Conservation (phyloP, 2,888 invertebrate species). For the Myopa tessellatipennis region DNA sequence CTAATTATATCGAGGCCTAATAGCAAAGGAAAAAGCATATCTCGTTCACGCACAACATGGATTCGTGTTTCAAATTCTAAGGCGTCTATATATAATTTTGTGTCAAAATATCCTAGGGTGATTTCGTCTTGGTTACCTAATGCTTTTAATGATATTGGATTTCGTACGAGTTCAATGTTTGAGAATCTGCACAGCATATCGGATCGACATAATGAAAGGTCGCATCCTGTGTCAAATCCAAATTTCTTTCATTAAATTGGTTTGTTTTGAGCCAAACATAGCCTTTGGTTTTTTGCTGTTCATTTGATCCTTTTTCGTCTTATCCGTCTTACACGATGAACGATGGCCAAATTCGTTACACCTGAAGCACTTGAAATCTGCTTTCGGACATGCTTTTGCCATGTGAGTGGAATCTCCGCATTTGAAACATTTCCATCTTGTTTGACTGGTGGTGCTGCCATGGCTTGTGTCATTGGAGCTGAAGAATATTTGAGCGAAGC, state of each 20-base stretch:
- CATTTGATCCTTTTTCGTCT: background rate
- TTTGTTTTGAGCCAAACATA: conserved; percentile 1
- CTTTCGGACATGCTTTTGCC: background rate
- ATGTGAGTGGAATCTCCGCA: conserved; percentile 6
- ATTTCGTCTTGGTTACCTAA: conserved; percentile 29
- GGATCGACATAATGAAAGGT: conserved; percentile 23
- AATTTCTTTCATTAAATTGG: conserved; percentile 16
- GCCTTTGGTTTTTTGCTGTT: background rate
- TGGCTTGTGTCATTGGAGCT: background rate
- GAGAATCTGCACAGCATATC: conserved; percentile 21
- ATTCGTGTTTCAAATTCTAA: conserved; percentile 24
- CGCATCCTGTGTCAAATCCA: conserved; percentile 7
- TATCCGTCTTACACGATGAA: conserved; percentile 4
- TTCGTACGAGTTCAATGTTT: conserved; percentile 24
- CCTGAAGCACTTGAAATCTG: conserved; percentile 16
- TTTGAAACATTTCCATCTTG: conserved; percentile 18
- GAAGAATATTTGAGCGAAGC: background rate
- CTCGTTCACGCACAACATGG: conserved; percentile 39
- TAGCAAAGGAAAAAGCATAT: conserved; percentile 31
- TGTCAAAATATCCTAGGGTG: conserved; percentile 38
- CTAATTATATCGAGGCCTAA: conserved; percentile 31
- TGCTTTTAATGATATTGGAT: conserved; percentile 14
- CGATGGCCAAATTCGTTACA: conserved; percentile 20
- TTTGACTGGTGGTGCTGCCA: background rate
- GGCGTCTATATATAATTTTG: conserved; percentile 16